phyloP scores from a whole-genome alignment of 2,797 vertebrate genomes.

The Anolis apletophallus region DNA sequence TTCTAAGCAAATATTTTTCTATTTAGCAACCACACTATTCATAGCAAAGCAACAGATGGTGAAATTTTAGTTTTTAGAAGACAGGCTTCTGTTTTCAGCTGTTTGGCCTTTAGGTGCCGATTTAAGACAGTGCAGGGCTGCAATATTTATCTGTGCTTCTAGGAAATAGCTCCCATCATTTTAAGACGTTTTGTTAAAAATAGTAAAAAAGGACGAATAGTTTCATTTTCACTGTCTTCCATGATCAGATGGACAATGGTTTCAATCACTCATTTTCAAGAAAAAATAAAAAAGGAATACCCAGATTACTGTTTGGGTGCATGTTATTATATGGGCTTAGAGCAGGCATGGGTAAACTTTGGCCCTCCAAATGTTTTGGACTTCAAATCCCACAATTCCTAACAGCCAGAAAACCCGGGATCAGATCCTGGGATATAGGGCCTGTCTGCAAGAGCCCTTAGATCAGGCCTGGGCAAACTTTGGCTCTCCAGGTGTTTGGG shows the following conservation, averaged over 20 bases:
- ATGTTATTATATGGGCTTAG: conserved; percentile 28
- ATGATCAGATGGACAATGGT: conserved; percentile 50
- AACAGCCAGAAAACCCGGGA: too few species aligned
- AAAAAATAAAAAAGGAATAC: conserved; percentile 64
- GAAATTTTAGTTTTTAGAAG: conserved; percentile 15
- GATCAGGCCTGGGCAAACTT: too few species aligned
- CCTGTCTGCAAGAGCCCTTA: too few species aligned
- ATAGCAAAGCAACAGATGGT: conserved; percentile 52
- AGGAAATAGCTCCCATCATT: conserved; percentile 37
- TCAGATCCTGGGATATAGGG: too few species aligned
- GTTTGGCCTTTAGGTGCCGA: conserved; percentile 32
- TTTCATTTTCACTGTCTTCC: conserved; percentile 44
- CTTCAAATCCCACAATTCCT: too few species aligned
- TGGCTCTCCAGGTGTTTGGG: too few species aligned
- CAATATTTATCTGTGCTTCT: conserved; percentile 33
- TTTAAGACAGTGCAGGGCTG: conserved; percentile 34
- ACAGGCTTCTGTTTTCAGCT: conserved; percentile 40
- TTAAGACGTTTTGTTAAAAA: conserved; percentile 46
- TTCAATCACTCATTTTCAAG: conserved; percentile 61
- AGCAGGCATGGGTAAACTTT: neutral
- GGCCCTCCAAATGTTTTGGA: too few species aligned
- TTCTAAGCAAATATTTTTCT: conserved; percentile 69
- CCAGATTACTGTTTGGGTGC: neutral
- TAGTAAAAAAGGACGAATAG: conserved; percentile 26
- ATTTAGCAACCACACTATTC: conserved; percentile 67